phyloP scores from a whole-genome alignment of 2,888 invertebrate species.

The Ennomos fuscantarius region DNA sequence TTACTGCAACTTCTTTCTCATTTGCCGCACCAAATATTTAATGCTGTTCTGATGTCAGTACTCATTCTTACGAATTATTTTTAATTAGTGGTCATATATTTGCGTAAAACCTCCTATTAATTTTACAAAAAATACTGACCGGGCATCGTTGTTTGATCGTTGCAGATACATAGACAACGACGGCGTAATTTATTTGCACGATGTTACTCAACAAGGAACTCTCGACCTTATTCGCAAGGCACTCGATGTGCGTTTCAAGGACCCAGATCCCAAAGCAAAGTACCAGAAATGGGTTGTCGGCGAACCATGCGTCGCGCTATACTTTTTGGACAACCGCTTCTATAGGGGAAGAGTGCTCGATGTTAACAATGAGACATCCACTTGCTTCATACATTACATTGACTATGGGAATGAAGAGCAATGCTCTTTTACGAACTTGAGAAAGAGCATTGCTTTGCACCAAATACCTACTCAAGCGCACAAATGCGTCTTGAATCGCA shows the following conservation, averaged over 20 bases:
- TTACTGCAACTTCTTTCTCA: constrained; percentile 3
- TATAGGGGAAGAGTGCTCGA: constrained; percentile 88
- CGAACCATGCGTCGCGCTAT: constrained; percentile 89
- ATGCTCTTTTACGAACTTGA: constrained; percentile 83
- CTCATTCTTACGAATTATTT: too few relatives aligned
- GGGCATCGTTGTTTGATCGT: constrained; percentile 23
- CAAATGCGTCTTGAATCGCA: constrained; percentile 82
- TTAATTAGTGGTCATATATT: not conserved
- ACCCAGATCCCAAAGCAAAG: constrained; percentile 71
- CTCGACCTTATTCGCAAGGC: constrained; percentile 80
- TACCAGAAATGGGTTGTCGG: constrained; percentile 85
- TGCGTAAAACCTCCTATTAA: constrained; percentile 12
- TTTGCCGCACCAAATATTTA: too few relatives aligned
- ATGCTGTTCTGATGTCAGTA: too few relatives aligned
- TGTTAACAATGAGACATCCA: constrained; percentile 63
- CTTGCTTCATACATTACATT: constrained; percentile 87
- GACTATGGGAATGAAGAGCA: constrained; percentile 93
- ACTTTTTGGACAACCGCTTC: constrained; percentile 87
- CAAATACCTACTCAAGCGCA: constrained; percentile 88
- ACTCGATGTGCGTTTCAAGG: constrained; percentile 75
- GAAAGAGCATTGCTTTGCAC: constrained; percentile 86
- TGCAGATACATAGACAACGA: constrained; percentile 74
- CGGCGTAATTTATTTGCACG: constrained; percentile 76
- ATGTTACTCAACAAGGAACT: constrained; percentile 62
- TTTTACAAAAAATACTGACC: constrained; percentile 45